A percentile compares a stretch with the other conserved stretches of the same genome.
Conservation (phyloP, 2,888 invertebrate species). For the Erebia aethiops region DNA sequence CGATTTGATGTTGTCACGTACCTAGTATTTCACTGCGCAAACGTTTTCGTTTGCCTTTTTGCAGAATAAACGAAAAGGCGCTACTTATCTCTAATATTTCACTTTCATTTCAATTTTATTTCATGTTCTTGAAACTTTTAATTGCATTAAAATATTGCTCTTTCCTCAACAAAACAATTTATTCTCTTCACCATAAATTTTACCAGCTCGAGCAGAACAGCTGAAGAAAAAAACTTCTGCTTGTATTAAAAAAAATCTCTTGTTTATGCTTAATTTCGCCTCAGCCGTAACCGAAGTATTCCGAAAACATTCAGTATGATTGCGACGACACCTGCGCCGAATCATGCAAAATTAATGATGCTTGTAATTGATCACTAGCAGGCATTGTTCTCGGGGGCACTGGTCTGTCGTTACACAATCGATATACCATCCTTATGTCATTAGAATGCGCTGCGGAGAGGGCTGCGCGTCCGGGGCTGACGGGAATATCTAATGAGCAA, state of each 20-base stretch:
- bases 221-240: background rate
- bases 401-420: constrained; percentile 30
- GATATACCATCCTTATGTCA: constrained; percentile 27
- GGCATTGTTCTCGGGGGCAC: constrained; percentile 26
- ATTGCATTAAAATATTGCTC: background rate
- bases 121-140: too few species aligned
- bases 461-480: constrained; percentile 30
- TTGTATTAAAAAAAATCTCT: background rate
- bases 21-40: background rate
- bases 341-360: constrained; percentile 17
- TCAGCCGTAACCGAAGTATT: background rate
- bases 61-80: background rate
- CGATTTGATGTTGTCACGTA: constrained; percentile 41
- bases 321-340: constrained; percentile 16
- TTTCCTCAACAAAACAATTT: background rate
- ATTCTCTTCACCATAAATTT: background rate
- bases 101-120: too few species aligned
- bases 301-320: background rate
- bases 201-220: background rate
- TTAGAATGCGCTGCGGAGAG: constrained; percentile 27
- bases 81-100: background rate
- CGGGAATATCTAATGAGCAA: constrained; percentile 31
- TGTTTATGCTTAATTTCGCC: background rate
- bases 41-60: background rate
- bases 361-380: constrained; percentile 19